Percentiles rank a stretch among this genome's conserved stretches.
Conservation (phyloP, 2,888 invertebrate species). For the Caenorhabditis sp. region DNA sequence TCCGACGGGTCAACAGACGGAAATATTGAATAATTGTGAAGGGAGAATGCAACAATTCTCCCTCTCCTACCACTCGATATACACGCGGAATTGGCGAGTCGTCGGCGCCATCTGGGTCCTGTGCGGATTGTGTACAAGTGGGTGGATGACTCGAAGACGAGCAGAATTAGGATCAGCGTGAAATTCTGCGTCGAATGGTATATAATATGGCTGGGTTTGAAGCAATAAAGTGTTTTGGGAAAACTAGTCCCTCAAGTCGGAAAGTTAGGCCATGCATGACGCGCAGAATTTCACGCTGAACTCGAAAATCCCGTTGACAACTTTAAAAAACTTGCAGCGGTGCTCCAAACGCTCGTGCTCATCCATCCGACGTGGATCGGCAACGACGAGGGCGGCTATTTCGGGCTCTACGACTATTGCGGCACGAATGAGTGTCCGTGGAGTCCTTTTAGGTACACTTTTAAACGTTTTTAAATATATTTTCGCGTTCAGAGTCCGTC, state of each 20-base stretch:
- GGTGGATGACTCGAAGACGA: no score
- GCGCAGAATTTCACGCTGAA: no score
- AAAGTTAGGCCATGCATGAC: no score
- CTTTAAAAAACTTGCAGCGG: no score
- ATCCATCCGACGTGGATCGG: conserved; percentile 86
- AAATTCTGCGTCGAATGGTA: no score
- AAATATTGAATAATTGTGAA: no score
- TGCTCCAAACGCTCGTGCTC: conserved; percentile 94
- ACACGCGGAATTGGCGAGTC: conserved; percentile 83
- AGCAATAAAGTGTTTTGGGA: no score
- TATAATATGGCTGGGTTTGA: no score
- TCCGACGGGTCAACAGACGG: conserved; percentile 20
- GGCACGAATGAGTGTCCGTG: conserved; percentile 59
- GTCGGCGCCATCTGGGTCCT: conserved; percentile 98
- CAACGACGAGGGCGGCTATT: conserved; percentile 85
- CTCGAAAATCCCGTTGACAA: no score
- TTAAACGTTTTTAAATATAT: not conserved
- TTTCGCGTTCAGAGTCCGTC: conserved; percentile 81
- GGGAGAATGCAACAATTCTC: conserved; percentile 62
- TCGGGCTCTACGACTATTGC: conserved; percentile 93
- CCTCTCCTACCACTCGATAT: conserved; percentile 72
- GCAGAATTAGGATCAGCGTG: no score
- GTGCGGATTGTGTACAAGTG: conserved; percentile 88
- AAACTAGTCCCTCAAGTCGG: no score
- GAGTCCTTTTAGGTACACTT: conserved; percentile 57